Evolutionary conservation across 2,797 vertebrate species (phyloP).

Genomic region (Mycteria americana): DNA sequence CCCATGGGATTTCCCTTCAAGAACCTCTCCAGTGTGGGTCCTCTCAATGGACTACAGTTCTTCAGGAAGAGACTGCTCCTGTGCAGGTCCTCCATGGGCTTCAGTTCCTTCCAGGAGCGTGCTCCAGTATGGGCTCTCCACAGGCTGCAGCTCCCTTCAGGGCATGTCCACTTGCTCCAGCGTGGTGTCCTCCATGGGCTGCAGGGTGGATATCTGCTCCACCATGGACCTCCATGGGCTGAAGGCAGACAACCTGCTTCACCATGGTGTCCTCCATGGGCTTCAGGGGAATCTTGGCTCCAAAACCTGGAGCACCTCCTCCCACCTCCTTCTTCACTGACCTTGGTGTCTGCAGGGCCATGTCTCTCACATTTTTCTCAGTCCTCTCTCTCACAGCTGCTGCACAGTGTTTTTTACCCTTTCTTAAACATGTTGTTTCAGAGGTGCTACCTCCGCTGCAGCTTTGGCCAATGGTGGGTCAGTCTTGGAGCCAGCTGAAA

Average conservation of each 20-base stretch:
- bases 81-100: accelerated
- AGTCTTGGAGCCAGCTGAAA: background rate
- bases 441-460: background rate
- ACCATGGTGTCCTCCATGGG: background rate
- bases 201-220: background rate
- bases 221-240: background rate
- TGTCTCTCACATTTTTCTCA: background rate
- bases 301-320: background rate
- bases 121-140: background rate
- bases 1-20: background rate
- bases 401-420: background rate
- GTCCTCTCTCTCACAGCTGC: background rate
- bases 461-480: background rate
- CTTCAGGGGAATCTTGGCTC: background rate
- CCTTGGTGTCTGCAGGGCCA: background rate
- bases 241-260: background rate
- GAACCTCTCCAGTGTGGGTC: background rate
- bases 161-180: background rate
- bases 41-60: background rate
- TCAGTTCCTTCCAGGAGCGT: background rate
- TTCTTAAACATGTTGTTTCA: background rate
- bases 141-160: background rate
- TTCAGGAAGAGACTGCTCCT: background rate
- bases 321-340: background rate
- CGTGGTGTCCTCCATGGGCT: background rate